phyloP scores from a whole-genome alignment of 2,888 invertebrate genomes.

The Mythimna vitellina region DNA sequence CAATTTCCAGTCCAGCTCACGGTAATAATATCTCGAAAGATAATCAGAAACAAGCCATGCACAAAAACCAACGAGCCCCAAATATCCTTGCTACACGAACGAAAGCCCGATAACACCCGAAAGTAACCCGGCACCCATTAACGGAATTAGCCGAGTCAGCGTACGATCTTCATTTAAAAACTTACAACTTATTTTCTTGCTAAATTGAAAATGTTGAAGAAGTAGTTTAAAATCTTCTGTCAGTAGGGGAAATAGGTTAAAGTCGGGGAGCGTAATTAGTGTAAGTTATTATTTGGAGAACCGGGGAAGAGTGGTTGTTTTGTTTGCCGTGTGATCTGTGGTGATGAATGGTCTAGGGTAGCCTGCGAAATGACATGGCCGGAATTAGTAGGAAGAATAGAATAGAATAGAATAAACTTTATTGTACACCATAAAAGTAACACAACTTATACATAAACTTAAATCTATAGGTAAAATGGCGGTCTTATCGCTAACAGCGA shows the following conservation, averaged over 20 bases:
- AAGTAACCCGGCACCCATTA: conserved; percentile 59
- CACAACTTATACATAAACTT: too few relatives aligned
- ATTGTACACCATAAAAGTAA: too few relatives aligned
- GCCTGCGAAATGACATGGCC: too few relatives aligned
- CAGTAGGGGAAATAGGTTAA: conserved; percentile 34
- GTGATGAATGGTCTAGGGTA: neutral
- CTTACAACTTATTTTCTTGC: conserved; percentile 64
- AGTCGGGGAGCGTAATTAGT: conserved; percentile 44
- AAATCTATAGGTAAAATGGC: too few relatives aligned
- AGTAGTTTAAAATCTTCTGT: conserved; percentile 59
- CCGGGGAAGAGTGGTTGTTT: neutral
- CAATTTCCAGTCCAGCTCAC: conserved; percentile 6
- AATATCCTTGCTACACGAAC: conserved; percentile 24
- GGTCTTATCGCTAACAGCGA: too few relatives aligned
- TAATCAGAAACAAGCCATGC: conserved; percentile 34
- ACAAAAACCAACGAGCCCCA: conserved; percentile 36
- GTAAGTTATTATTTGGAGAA: conserved; percentile 32
- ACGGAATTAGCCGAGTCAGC: conserved; percentile 66
- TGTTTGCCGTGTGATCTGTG: conserved; percentile 14
- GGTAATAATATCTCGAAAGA: conserved; percentile 29
- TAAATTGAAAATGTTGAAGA: conserved; percentile 70
- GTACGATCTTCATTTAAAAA: conserved; percentile 64
- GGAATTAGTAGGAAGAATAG: too few relatives aligned
- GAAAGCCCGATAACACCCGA: conserved; percentile 29
- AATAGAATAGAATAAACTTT: too few relatives aligned